These are phyloP conservation scores for Coregonus suidteri DNA, from an alignment of 2,797 vertebrate genomes.

Conservation along the genomic window DNA sequence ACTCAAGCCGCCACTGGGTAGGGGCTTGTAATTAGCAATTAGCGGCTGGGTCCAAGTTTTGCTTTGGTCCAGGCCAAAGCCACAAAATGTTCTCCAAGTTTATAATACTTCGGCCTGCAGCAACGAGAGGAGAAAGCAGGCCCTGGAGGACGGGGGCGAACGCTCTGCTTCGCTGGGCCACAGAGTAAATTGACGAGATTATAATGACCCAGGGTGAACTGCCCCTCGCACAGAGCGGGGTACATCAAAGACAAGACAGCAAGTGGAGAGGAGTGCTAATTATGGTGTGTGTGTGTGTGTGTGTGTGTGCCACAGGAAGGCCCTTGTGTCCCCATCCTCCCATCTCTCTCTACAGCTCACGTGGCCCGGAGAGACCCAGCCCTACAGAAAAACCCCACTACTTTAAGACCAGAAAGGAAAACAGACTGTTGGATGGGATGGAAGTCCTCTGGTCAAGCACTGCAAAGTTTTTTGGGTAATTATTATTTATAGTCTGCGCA, in stretches of 20 bases:
- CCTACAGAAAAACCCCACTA: conserved; percentile 66
- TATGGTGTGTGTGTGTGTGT: not conserved
- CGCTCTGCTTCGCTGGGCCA: conserved; percentile 53
- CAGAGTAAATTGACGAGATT: conserved; percentile 70
- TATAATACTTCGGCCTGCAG: conserved; percentile 74
- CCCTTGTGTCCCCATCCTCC: conserved; percentile 37
- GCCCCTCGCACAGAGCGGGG: conserved; percentile 44
- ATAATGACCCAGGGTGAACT: conserved; percentile 68
- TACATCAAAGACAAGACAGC: conserved; percentile 59
- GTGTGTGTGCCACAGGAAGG: not conserved
- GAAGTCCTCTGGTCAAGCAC: conserved; percentile 78
- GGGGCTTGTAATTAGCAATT: conserved; percentile 86
- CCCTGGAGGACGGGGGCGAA: conserved; percentile 65
- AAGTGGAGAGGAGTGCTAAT: conserved; percentile 57
- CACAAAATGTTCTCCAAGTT: conserved; percentile 82
- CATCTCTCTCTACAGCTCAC: conserved; percentile 61
- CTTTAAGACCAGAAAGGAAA: conserved; percentile 76
- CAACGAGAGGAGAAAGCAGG: conserved; percentile 65
- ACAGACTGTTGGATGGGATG: conserved; percentile 73
- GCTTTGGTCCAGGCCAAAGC: conserved; percentile 77
- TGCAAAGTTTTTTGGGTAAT: conserved; percentile 71
- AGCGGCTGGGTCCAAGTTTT: conserved; percentile 81
- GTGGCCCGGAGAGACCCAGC: conserved; percentile 49
- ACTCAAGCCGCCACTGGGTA: conserved; percentile 78
- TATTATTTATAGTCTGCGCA: conserved; percentile 82